Base-by-base conservation (phyloP, 2,113 vertebrate genomes). In the Thermophis baileyi region DNA sequence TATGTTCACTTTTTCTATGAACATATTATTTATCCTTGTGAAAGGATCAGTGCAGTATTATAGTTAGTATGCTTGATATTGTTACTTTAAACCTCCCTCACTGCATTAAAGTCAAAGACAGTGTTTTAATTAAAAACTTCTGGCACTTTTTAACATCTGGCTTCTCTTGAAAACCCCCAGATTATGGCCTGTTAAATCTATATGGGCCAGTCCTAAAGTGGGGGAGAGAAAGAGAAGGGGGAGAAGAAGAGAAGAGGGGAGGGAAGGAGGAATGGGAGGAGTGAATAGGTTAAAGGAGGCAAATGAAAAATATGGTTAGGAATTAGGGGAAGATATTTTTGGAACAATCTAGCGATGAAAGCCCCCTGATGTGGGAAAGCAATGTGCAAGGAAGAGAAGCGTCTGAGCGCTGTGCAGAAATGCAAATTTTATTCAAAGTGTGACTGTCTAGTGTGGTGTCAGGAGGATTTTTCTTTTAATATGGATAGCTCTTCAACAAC, bases 121-220 rank as follows among this genome's bases (percentile, higher is more conserved):
- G 1, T 88, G 89, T 93, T 92, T 93, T 93, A 94, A 94, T 57
- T 86, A 93, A 94, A 95, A n/a, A 25, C 54, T 90, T 69, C 55
- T 55, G 3, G 46, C 87, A 93, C 16, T 63, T 94, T 94, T 95
- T 81, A 91, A 85, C 88, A 87, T 54, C 8, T 90, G 20, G 35
- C 55, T 88, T 57, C 54, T 93, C 46, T 93, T 89, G 94, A 60
- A 90, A 74, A 7, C 30, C 20, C 20, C n/a, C 3, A 49, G 18
- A 95, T 35, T 20, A 30, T 51, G 6, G 90, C 54, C 25, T 94
- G 22, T 93, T 85, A 92, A 94, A 95, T 87, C 89, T 95, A 95
- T 95, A 93, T 95, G 93, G 96, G 92, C 93, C 95, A 94, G n/a
- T 47, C 25, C 50, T 3, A 93, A 93, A 95, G 91, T 87, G n/a